Conservation (phyloP, 2,113 vertebrate genomes). For the Dendropsophus ebraccatus region DNA sequence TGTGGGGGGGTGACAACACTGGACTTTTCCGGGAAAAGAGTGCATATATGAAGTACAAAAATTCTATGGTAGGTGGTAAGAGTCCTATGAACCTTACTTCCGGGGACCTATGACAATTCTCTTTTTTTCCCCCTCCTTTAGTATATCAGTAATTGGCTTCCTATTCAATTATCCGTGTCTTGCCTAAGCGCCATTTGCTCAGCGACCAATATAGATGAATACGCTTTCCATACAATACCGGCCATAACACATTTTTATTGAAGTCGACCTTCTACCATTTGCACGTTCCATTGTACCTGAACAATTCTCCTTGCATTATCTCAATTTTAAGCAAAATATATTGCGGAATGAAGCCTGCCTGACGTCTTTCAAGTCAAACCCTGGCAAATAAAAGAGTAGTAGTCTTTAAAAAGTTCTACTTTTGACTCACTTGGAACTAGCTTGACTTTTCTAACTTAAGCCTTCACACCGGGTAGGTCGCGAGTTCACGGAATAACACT, state of each 20-base stretch:
- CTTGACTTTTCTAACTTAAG: conserved; percentile 48
- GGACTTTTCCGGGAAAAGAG: too few relatives aligned
- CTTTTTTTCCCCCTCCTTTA: not conserved
- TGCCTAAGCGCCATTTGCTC: not conserved
- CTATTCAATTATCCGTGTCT: not conserved
- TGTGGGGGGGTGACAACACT: too few relatives aligned
- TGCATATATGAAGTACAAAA: too few relatives aligned
- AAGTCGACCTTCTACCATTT: not conserved
- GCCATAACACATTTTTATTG: not conserved
- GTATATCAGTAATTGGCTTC: not conserved
- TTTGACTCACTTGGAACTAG: conserved; percentile 41
- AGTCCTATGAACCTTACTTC: not conserved
- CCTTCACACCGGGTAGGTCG: conserved; percentile 34
- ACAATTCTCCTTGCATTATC: not conserved
- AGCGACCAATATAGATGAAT: not conserved
- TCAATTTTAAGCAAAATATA: conserved; percentile 19
- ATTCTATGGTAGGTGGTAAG: not conserved
- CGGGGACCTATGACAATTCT: not conserved
- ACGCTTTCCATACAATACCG: not conserved
- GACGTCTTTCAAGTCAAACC: conserved; percentile 2
- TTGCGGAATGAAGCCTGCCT: not conserved
- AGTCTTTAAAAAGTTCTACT: conserved; percentile 41
- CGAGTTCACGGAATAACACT: conserved; percentile 6
- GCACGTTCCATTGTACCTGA: not conserved
- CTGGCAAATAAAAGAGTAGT: conserved; percentile 15